These are phyloP conservation scores for Drosophila differens DNA, from an alignment of 2,888 invertebrate species.

Conservation along the genomic window DNA sequence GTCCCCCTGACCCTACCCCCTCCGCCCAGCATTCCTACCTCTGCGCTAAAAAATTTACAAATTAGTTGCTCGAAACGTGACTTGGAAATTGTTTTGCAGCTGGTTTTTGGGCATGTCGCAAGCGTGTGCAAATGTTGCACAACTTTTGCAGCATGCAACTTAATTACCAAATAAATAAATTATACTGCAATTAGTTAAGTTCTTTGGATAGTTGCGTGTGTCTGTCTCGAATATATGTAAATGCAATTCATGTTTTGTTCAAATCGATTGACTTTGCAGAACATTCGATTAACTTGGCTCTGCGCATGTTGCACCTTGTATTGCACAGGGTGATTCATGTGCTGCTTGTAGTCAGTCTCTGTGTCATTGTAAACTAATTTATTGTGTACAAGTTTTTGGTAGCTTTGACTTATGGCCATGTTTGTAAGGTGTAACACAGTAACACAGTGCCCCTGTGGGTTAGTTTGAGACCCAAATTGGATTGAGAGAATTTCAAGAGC, in stretches of 20 bases:
- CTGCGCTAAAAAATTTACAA: slow-evolving; percentile 72
- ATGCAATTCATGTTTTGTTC: slow-evolving; percentile 10
- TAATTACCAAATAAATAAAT: slow-evolving; percentile 78
- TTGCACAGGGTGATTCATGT: slow-evolving; percentile 7
- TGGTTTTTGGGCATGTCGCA: slow-evolving; percentile 37
- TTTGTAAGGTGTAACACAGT: background rate
- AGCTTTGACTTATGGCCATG: background rate
- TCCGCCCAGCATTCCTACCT: background rate
- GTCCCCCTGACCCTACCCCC: slow-evolving; percentile 30
- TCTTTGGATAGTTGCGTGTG: slow-evolving; percentile 8
- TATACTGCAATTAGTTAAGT: slow-evolving; percentile 69
- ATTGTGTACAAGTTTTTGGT: background rate
- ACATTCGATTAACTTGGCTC: slow-evolving; percentile 8
- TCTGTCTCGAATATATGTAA: background rate
- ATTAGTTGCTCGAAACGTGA: slow-evolving; percentile 79
- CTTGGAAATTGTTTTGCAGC: slow-evolving; percentile 58
- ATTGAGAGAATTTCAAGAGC: background rate
- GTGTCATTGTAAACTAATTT: background rate
- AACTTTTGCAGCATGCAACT: slow-evolving; percentile 63
- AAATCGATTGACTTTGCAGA: slow-evolving; percentile 21
- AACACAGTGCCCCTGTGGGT: background rate
- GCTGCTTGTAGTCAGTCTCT: background rate
- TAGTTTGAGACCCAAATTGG: background rate
- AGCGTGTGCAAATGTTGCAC: slow-evolving; percentile 37
- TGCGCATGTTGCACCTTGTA: background rate